These are phyloP conservation scores for Asbolus verrucosus DNA, from an alignment of 1,140 invertebrate species.

Conservation along the genomic window DNA sequence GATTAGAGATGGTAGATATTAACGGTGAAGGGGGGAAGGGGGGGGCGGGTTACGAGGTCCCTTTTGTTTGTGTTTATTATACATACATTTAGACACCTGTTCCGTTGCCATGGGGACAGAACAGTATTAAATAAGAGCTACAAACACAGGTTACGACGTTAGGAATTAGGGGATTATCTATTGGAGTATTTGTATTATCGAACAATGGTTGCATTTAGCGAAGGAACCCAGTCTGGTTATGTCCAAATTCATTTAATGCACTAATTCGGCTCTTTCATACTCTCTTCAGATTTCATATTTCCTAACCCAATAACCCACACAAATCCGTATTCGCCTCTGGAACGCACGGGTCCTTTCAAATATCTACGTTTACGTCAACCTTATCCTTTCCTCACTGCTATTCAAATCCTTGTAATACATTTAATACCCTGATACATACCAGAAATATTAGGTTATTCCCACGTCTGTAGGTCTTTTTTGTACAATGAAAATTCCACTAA, in stretches of 20 bases:
- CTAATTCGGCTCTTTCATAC: conserved; percentile 26
- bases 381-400: conserved; percentile 30
- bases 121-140: conserved; percentile 34
- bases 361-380: conserved; percentile 36
- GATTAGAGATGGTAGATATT: conserved; percentile 39
- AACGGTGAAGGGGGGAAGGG: too few species aligned
- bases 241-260: conserved; percentile 30
- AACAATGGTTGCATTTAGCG: conserved; percentile 18
- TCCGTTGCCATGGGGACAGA: conserved; percentile 30
- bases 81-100: conserved; percentile 40
- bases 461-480: conserved; percentile 8
- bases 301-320: conserved; percentile 19
- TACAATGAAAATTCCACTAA: conserved; percentile 11
- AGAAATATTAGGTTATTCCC: conserved; percentile 33
- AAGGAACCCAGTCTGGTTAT: not conserved
- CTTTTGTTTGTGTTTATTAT: conserved; percentile 44
- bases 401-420: conserved; percentile 31
- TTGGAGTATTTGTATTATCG: conserved; percentile 18
- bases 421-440: conserved; percentile 35
- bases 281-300: conserved; percentile 33
- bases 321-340: conserved; percentile 25
- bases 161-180: conserved; percentile 34
- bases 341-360: conserved; percentile 31
- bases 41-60: conserved; percentile 8
- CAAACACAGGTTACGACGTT: conserved; percentile 10